Percentiles rank a stretch among this genome's conserved stretches.
Conservation (phyloP, 2,888 invertebrate species). For the Anorthoa munda region DNA sequence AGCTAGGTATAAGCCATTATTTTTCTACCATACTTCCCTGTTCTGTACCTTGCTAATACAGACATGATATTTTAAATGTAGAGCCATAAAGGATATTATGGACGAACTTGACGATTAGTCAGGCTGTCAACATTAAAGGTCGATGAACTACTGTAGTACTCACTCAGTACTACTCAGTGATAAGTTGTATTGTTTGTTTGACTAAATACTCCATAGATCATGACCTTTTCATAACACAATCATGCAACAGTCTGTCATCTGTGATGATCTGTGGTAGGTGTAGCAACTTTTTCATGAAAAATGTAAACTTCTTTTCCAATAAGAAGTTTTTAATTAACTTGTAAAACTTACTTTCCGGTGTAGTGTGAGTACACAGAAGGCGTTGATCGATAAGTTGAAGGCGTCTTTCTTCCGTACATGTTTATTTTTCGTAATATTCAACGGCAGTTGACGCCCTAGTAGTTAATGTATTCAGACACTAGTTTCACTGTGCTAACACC, state of each 20-base stretch:
- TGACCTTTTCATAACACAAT: slow-evolving; percentile 6
- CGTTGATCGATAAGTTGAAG: slow-evolving; percentile 95
- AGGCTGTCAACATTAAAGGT: slow-evolving; percentile 2
- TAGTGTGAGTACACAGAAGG: slow-evolving; percentile 97
- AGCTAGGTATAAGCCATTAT: neutral
- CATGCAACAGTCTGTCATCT: slow-evolving; percentile 12
- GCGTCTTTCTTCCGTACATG: slow-evolving; percentile 95
- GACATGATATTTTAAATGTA: neutral
- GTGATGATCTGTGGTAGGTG: slow-evolving; percentile 8
- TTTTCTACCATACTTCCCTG: neutral
- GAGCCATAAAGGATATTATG: neutral
- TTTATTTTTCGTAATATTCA: slow-evolving; percentile 61
- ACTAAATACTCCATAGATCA: neutral
- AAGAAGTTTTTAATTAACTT: slow-evolving; percentile 29
- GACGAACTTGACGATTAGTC: slow-evolving; percentile 23
- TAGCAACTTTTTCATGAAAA: neutral
- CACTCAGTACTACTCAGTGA: neutral
- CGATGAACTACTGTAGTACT: slow-evolving; percentile 17
- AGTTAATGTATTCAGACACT: slow-evolving; percentile 44
- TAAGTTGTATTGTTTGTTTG: neutral
- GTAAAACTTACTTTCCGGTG: slow-evolving; percentile 92
- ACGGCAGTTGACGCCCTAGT: slow-evolving; percentile 69
- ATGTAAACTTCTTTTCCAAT: slow-evolving; percentile 27
- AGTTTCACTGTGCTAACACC: slow-evolving; percentile 34
- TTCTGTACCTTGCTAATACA: neutral